phyloP scores from a whole-genome alignment of 2,888 invertebrate genomes.

The Apeira syringaria region DNA sequence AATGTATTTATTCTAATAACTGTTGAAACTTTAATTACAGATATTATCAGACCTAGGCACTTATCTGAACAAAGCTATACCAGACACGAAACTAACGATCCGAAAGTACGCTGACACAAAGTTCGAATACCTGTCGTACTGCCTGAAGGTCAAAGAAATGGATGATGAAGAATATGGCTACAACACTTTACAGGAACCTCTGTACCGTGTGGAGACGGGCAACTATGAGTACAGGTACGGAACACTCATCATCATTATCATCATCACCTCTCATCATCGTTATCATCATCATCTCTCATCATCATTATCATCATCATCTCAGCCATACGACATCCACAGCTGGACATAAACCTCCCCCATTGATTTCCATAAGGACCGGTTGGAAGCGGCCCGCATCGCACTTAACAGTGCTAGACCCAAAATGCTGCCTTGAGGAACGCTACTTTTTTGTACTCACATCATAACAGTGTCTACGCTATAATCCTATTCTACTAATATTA shows the following conservation, averaged over 20 bases:
- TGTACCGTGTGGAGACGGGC: slow-evolving; percentile 99
- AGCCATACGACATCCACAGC: too few relatives aligned
- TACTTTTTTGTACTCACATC: not conserved
- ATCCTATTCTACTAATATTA: too few relatives aligned
- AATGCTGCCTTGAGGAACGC: not conserved
- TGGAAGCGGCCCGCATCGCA: too few relatives aligned
- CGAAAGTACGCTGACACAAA: slow-evolving; percentile 99
- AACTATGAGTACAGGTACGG: slow-evolving; percentile 97
- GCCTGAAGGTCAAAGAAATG: slow-evolving; percentile 99
- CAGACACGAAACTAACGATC: slow-evolving; percentile 98
- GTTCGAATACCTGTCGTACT: slow-evolving; percentile 99
- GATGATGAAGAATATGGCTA: slow-evolving; percentile 99
- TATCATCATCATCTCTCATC: too few relatives aligned
- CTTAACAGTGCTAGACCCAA: not conserved
- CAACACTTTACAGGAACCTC: slow-evolving; percentile 95
- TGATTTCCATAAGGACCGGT: too few relatives aligned
- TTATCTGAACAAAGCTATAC: slow-evolving; percentile 98
- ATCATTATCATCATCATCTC: too few relatives aligned
- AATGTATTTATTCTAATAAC: too few relatives aligned
- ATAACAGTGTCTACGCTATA: too few relatives aligned
- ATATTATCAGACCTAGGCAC: slow-evolving; percentile 97
- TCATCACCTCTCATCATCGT: too few relatives aligned
- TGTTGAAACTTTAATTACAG: slow-evolving; percentile 57
- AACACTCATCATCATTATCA: too few relatives aligned
- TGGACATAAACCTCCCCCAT: too few relatives aligned